Evolutionary conservation across 1,140 invertebrate genomes (phyloP), one percentile per base, ranked within the genome.

Genomic region (Mizuhopecten yessoensis): DNA sequence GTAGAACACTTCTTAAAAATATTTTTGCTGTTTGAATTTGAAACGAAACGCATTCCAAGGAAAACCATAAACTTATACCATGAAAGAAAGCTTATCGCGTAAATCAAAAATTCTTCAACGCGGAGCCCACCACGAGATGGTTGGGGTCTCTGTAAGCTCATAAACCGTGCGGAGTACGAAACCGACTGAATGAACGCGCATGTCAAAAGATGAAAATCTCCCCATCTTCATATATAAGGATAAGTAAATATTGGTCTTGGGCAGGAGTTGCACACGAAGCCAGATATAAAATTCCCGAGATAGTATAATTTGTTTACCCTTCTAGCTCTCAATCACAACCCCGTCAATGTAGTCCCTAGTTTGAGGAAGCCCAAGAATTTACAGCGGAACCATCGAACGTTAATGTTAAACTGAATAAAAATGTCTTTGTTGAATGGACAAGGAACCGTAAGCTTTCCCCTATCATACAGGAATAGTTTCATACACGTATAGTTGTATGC

Each of bases 241-340:
- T 75, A 75, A 75, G 57, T 75, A n/a, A 75, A 75, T 75, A 75
- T 75, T 75, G n/a, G n/a, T 23, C 5, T 75, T 29, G n/a, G 57
- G 23, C n/a, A 7, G 57, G 57, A n/a, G 17, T 29, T 75, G 17
- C 57, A 75, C 23, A 29, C 57, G 20, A 29, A 75, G 57, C n/a
- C n/a, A 13, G 57, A 75, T 75, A n/a, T 75, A 75, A 75, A 75
- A 75, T 75, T 7, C n/a, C 57, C 0, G 13, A 5, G 57, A 75
- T 75, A 75, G 57, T 29, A 75, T 75, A 75, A 75, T 75, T 75
- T 75, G 57, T 75, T 75, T 75, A 75, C n/a, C 57, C 57, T 75
- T 5, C 5, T 5, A n/a, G 23, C 9, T 75, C 57, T 17, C 23
- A 29, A n/a, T n/a, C 57, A 5, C 23, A 75, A 3, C 57, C 3